Percentiles rank a stretch among this genome's conserved stretches.
These are phyloP conservation scores for Luscinia megarhynchos DNA, from an alignment of 2,797 vertebrate species.

Conservation along the genomic window DNA sequence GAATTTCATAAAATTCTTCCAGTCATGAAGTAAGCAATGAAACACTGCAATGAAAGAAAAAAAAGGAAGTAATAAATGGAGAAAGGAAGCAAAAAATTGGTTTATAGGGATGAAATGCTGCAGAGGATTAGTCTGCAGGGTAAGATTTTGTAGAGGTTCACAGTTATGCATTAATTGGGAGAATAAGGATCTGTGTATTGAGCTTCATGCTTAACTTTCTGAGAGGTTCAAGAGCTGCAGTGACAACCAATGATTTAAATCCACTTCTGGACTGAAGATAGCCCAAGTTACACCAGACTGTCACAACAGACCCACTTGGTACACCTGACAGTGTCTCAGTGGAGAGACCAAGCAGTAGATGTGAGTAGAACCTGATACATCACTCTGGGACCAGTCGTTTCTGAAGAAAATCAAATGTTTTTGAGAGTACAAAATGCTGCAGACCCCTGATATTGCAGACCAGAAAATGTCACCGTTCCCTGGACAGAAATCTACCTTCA, in stretches of 20 bases:
- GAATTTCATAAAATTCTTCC: not conserved
- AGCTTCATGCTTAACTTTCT: not conserved
- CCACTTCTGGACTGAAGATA: not conserved
- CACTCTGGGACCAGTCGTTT: not conserved
- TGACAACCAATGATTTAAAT: not conserved
- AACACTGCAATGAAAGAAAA: not conserved
- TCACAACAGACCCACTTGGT: not conserved
- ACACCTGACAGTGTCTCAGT: not conserved
- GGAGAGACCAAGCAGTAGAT: not conserved
- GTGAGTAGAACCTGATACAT: not conserved
- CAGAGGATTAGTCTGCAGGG: not conserved
- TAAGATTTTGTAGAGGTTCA: not conserved
- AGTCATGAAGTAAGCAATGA: not conserved
- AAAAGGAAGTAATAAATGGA: not conserved
- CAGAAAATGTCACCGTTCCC: not conserved
- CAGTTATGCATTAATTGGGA: not conserved
- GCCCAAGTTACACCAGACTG: not conserved
- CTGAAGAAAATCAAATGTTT: not conserved
- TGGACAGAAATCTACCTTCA: not conserved
- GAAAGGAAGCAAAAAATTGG: not conserved
- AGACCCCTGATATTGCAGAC: not conserved
- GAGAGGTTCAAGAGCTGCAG: not conserved
- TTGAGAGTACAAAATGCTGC: not conserved
- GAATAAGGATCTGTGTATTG: not conserved
- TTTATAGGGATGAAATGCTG: not conserved